Evolutionary conservation across 2,888 invertebrate species (phyloP).

Genomic region (Polyploca ridens): DNA sequence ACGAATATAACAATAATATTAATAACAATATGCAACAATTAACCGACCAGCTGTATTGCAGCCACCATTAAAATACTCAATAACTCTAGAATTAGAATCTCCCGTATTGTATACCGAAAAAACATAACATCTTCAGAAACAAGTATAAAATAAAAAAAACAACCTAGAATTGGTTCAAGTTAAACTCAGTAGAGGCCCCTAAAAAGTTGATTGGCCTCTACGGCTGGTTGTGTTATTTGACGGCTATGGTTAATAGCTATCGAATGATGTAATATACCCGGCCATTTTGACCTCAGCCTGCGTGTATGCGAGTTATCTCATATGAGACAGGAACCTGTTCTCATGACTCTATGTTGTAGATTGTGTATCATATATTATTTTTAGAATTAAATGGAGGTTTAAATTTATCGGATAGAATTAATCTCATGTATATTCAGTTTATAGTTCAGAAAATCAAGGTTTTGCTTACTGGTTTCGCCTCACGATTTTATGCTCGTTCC

Average conservation of each 20-base stretch:
- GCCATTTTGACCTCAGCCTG: constrained; percentile 56
- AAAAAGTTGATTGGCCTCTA: constrained; percentile 18
- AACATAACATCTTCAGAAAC: too few species aligned
- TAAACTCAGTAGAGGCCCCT: background rate
- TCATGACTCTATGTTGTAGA: constrained; percentile 38
- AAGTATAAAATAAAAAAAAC: background rate
- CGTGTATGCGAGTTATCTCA: constrained; percentile 52
- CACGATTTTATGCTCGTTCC: too few species aligned
- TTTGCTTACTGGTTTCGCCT: too few species aligned
- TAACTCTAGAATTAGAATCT: too few species aligned
- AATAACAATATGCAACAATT: too few species aligned
- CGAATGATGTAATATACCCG: constrained; percentile 56
- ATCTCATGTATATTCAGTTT: too few species aligned
- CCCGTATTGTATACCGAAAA: too few species aligned
- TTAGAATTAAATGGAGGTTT: constrained; percentile 9
- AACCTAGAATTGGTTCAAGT: background rate
- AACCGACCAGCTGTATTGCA: too few species aligned
- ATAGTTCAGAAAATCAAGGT: too few species aligned
- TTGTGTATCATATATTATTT: constrained; percentile 21
- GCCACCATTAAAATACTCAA: too few species aligned
- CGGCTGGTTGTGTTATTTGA: constrained; percentile 19
- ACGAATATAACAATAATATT: too few species aligned
- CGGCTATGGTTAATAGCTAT: constrained; percentile 43
- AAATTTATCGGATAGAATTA: constrained; percentile 5
- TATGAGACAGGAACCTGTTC: constrained; percentile 58